Evolutionary conservation across 2,113 vertebrate genomes (phyloP).

Genomic region (Corydoras sp.): DNA sequence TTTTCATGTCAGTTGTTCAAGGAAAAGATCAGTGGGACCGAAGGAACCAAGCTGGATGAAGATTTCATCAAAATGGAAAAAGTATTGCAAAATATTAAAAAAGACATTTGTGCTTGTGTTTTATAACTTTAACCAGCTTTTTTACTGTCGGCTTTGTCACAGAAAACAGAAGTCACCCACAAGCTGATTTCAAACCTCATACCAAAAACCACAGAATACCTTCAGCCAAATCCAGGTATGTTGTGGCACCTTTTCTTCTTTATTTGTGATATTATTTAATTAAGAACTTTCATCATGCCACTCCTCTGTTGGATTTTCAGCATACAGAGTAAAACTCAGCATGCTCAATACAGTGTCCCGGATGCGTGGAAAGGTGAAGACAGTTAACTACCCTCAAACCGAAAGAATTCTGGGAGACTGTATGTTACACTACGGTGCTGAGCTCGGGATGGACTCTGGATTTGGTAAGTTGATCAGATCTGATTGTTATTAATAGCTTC

Average conservation of each 20-base stretch:
- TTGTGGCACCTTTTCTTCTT: background rate
- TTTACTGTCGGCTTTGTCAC: conserved; percentile 18
- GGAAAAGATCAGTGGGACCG: conserved; percentile 84
- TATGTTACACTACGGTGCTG: conserved; percentile 77
- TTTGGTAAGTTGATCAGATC: conserved; percentile 71
- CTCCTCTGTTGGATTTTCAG: conserved; percentile 53
- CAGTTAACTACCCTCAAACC: conserved; percentile 80
- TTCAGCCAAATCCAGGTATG: conserved; percentile 93
- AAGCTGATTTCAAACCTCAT: conserved; percentile 78
- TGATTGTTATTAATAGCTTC: background rate
- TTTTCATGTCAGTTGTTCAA: conserved; percentile 73
- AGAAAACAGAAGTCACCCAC: conserved; percentile 79
- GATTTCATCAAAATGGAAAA: conserved; percentile 86
- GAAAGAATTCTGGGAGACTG: conserved; percentile 84
- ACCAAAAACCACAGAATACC: conserved; percentile 81
- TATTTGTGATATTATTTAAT: background rate
- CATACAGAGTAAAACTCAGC: conserved; percentile 82
- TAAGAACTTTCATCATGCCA: background rate
- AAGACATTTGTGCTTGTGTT: background rate
- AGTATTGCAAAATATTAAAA: conserved; percentile 62
- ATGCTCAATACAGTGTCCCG: conserved; percentile 85
- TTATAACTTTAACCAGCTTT: background rate
- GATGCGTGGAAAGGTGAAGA: conserved; percentile 78
- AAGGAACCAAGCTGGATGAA: conserved; percentile 85
- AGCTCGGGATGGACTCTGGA: conserved; percentile 76